Evolutionary conservation across 2,797 vertebrate species (phyloP).

Genomic region (Pyrocephalus nanus): DNA sequence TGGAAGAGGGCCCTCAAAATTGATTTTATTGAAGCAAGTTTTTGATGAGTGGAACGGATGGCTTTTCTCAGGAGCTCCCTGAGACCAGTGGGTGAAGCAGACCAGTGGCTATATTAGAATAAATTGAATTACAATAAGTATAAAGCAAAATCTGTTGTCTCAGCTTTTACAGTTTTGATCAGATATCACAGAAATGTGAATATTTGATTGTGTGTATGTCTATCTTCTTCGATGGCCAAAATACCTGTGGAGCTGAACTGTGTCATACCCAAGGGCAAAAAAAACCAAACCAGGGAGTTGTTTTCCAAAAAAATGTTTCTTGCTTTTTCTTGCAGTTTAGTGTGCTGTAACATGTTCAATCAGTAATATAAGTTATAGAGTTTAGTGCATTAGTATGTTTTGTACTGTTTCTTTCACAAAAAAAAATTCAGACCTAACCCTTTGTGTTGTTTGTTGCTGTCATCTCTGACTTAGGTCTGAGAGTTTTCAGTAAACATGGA

Average conservation of each 20-base stretch:
- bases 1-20: background rate
- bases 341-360: fast-evolving
- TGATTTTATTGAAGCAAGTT: background rate
- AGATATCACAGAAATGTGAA: background rate
- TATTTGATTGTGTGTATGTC: background rate
- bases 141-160: background rate
- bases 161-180: background rate
- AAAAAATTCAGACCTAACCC: background rate
- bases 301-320: background rate
- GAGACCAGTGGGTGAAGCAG: fast-evolving
- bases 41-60: background rate
- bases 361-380: background rate
- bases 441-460: background rate
- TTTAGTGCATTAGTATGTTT: background rate
- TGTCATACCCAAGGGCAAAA: background rate
- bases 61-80: background rate
- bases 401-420: background rate
- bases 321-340: background rate
- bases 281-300: background rate
- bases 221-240: background rate
- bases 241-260: background rate
- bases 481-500: background rate
- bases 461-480: background rate
- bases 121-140: background rate
- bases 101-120: fast-evolving